phyloP scores from a whole-genome alignment of 2,113 vertebrate genomes.

The Tonatia bakeri region DNA sequence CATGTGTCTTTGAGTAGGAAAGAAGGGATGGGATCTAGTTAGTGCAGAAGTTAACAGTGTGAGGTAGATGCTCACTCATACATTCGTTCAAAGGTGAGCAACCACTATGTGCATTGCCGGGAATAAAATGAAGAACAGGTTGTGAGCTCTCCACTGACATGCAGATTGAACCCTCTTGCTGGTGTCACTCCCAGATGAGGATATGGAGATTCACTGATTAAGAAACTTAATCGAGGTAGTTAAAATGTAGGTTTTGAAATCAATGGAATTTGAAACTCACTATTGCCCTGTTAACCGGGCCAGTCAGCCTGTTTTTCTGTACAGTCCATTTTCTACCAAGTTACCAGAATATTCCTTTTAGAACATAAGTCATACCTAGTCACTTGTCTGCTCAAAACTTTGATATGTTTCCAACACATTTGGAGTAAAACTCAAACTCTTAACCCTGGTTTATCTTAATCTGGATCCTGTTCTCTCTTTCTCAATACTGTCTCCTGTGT shows the following conservation, averaged over 20 bases:
- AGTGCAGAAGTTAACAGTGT: not conserved
- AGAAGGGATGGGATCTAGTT: not conserved
- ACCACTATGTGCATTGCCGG: not conserved
- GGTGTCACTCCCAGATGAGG: not conserved
- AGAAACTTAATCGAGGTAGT: not conserved
- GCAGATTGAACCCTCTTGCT: not conserved
- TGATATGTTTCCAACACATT: not conserved
- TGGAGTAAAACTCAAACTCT: not conserved
- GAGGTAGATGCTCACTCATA: not conserved
- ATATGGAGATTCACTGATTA: not conserved
- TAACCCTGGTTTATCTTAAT: not conserved
- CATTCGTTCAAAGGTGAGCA: not conserved
- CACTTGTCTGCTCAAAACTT: not conserved
- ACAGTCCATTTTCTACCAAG: not conserved
- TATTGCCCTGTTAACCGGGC: not conserved
- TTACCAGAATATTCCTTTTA: not conserved
- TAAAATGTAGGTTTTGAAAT: conserved; percentile 30
- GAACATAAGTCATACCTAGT: not conserved
- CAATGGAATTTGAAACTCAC: not conserved
- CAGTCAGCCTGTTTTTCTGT: not conserved
- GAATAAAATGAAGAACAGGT: not conserved
- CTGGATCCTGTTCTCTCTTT: not conserved
- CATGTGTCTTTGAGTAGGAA: not conserved
- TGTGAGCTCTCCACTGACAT: not conserved
- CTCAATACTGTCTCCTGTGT: not conserved